These are phyloP conservation scores for Esox lucius DNA, from an alignment of 2,797 vertebrate species.

Conservation along the genomic window DNA sequence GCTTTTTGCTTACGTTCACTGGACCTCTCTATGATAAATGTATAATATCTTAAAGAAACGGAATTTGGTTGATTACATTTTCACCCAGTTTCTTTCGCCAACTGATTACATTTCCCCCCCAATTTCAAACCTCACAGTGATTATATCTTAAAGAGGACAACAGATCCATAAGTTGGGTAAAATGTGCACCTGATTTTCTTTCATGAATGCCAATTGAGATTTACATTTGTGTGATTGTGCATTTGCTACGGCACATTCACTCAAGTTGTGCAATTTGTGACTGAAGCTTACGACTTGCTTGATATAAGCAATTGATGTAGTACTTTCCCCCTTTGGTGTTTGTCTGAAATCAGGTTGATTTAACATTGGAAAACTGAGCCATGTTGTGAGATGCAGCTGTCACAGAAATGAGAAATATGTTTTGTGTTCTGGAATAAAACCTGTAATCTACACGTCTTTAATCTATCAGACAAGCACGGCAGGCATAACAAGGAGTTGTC, in stretches of 20 bases:
- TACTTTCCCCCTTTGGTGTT: conserved; percentile 70
- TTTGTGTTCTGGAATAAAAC: conserved; percentile 61
- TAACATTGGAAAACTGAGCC: conserved; percentile 68
- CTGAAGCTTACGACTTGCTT: conserved; percentile 74
- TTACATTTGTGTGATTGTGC: conserved; percentile 67
- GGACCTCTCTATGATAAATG: no score
- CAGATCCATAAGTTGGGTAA: conserved; percentile 39
- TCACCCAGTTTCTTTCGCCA: no score
- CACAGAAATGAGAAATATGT: conserved; percentile 63
- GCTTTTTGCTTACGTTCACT: no score
- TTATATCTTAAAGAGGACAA: conserved; percentile 17
- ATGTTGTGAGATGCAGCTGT: conserved; percentile 54
- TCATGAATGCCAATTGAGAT: conserved; percentile 69
- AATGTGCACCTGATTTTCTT: conserved; percentile 61
- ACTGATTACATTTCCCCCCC: no score
- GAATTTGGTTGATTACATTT: no score
- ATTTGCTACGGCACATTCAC: conserved; percentile 70
- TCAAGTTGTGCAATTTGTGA: conserved; percentile 73
- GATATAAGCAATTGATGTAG: conserved; percentile 66
- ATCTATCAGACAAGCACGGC: conserved; percentile 54
- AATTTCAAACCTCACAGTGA: neutral
- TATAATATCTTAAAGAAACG: no score
- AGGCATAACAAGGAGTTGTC: conserved; percentile 58
- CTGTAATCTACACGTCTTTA: conserved; percentile 76
- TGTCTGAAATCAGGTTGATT: conserved; percentile 75